Evolutionary conservation across 2,797 vertebrate genomes (phyloP), one percentile per base, ranked within the genome.

Genomic region (Tenualosa ilisha): DNA sequence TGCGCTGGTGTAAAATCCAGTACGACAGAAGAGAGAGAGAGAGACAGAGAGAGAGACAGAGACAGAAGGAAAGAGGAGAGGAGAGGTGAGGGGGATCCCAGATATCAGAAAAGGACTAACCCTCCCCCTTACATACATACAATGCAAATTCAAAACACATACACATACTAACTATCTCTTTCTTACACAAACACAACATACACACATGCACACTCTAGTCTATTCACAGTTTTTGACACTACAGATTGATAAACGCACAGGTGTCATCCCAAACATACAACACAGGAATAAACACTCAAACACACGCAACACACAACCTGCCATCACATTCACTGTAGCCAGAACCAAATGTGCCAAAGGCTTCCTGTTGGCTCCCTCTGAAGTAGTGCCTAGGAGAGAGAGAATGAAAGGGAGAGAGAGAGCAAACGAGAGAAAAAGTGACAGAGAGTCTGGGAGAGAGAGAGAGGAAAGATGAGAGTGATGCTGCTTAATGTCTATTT

Each of bases 401-500:
- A 72, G 63, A 68, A 13, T 11, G 63, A 26, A 1, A 15, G 12
- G 2, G 24, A 26, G 63, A 26, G 11, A n/a, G 63, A 13, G 84
- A 88, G 88, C 88, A 85, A 68, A 26, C 15, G 65, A 68, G 1
- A 51, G 87, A 7, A 26, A 15, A 17, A 72, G 65, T 13, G 65
- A 13, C 24, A 68, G 65, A 46, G 40, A 46, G 72, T 43, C 12
- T 40, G 68, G 31, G 15, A 40, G 37, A 46, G 13, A 46, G 8
- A 46, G 20, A 79, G 0, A 54, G 86, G 9, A 43, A 31, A 72
- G 65, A 85, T n/a, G 86, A 83, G 75, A 85, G 84, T 59, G 86
- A 86, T 87, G 91, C 86, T 92, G 90, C 91, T 91, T 91, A 90
- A 87, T 84, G 86, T 87, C 88, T 86, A 93, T 90, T 91, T 91